These are phyloP conservation scores for Eutolmus rufibarbis DNA, from an alignment of 2,888 invertebrate species.

Conservation along the genomic window DNA sequence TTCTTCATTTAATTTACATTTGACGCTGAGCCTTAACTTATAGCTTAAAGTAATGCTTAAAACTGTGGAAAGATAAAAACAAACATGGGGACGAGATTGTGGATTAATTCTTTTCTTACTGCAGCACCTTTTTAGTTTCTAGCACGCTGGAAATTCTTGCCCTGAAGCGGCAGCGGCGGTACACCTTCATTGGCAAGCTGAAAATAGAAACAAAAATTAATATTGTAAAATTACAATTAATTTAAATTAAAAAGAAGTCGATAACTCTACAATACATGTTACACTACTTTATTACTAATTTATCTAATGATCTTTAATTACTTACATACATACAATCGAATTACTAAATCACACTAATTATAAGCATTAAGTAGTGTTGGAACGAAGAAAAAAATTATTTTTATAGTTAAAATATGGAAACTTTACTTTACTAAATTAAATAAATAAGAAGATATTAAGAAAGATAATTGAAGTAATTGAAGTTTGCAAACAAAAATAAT, in stretches of 20 bases:
- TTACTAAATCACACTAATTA: no score
- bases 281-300: no score
- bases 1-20: slow-evolving; percentile 31
- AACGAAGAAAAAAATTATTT: no score
- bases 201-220: slow-evolving; percentile 29
- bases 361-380: no score
- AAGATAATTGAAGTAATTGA: no score
- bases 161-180: slow-evolving; percentile 55
- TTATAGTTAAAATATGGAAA: no score
- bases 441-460: no score
- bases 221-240: background rate
- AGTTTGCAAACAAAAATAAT: no score
- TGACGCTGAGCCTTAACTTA: slow-evolving; percentile 13
- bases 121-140: slow-evolving; percentile 52
- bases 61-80: background rate
- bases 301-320: no score
- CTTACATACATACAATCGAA: no score
- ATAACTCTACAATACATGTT: no score
- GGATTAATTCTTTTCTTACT: background rate
- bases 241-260: background rate
- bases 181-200: slow-evolving; percentile 54
- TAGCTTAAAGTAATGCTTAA: slow-evolving; percentile 15
- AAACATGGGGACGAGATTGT: slow-evolving; percentile 13
- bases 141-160: slow-evolving; percentile 56
- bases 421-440: no score